A percentile compares a stretch with the other conserved stretches of the same genome.
phyloP scores from a whole-genome alignment of 2,113 vertebrate genomes.

The Alces alces region DNA sequence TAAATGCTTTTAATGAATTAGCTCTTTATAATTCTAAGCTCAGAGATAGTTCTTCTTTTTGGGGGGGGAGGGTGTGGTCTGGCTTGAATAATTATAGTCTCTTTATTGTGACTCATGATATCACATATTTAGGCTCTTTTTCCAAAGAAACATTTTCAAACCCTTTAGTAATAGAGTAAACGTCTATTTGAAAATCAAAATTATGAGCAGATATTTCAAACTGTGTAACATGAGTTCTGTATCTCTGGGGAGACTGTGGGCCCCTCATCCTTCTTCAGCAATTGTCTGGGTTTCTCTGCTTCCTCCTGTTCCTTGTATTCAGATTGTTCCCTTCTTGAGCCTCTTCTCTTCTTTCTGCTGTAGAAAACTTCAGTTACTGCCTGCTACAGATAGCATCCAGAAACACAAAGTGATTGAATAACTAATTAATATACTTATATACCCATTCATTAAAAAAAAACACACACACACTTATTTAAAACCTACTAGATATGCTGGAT shows the following conservation, averaged over 20 bases:
- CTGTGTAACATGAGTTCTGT: neutral
- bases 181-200: neutral
- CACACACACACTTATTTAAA: neutral
- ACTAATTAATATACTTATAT: neutral
- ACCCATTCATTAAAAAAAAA: neutral
- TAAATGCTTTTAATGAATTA: neutral
- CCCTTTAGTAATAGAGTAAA: neutral
- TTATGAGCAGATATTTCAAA: neutral
- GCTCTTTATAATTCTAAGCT: neutral
- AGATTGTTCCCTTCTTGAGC: neutral
- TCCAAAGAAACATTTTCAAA: neutral
- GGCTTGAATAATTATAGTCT: neutral
- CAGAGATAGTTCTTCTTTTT: neutral
- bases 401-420: neutral
- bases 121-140: neutral
- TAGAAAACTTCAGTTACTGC: neutral
- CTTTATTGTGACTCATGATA: neutral
- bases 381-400: neutral
- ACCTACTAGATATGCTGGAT: neutral
- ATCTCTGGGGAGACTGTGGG: neutral
- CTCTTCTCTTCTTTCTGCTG: neutral
- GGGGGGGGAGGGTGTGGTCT: neutral
- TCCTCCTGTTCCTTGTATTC: neutral
- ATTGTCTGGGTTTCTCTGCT: neutral
- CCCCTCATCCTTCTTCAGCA: neutral